Evolutionary conservation across 2,888 invertebrate genomes (phyloP), one percentile per base, ranked within the genome.

Genomic region (Busseola fusca): DNA sequence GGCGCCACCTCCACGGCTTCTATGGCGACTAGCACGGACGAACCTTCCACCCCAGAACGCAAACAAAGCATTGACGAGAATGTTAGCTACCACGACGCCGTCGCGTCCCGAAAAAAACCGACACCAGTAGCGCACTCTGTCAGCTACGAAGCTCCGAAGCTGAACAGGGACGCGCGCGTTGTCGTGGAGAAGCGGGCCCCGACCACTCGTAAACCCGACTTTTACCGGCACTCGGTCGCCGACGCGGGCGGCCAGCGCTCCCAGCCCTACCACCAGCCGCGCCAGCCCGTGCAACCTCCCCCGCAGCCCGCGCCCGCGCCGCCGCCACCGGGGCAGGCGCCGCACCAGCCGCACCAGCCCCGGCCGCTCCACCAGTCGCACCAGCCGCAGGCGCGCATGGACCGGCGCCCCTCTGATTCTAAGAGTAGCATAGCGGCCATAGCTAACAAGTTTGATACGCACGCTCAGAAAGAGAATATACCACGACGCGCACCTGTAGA

Each of bases 171-270:
- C 14, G 89, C 87, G 7, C 87, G 76, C 40, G 84, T 88, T 1
- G 90, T 93, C 3, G 91, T 94, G 18, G 93, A 93, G 74, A 89
- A 92, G 14, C 88, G 94, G 18, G 88, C 87, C 3, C 87, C 90
- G 12, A 86, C 86, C 1, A 84, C 91, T 34, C 89, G 90, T 4
- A 91, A 89, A 68, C 93, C 93, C 0, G 94, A 94, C 48, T 93
- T 92, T 84, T 93, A 91, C 77, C 89, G 95, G 5, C 95, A 95
- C 83, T 94, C 95, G 40, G 89, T 93, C n/a, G 94, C 92, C 0
- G 92, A 94, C 48, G 87, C 90, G 14, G 78, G 80, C 25, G 58
- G 74, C 45, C 78, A 69, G 37, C 70, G 59, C 25, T 42, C 75
- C 16, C 73, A 70, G 34, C 72, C 78, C n/a, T 80, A 72, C 63